phyloP scores from a whole-genome alignment of 2,113 vertebrate genomes.

The Corydoras maculifer region DNA sequence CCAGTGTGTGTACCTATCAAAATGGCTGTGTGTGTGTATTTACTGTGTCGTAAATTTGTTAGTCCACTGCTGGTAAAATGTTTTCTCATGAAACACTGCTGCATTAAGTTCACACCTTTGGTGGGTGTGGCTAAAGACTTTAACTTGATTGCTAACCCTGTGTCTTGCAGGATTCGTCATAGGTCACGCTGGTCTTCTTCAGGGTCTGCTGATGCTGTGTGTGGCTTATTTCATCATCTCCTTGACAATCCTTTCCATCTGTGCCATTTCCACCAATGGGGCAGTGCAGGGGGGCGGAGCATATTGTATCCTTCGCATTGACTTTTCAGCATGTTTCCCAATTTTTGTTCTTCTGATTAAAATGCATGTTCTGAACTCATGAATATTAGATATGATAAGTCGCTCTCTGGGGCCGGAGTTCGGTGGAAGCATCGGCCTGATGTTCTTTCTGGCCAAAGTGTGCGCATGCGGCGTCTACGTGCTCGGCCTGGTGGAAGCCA shows the following conservation, averaged over 20 bases:
- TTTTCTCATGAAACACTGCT: too few species aligned
- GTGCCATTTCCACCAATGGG: slow-evolving; percentile 87
- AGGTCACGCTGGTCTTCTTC: slow-evolving; percentile 80
- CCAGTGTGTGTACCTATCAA: too few species aligned
- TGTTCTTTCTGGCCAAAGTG: slow-evolving; percentile 88
- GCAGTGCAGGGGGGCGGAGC: slow-evolving; percentile 83
- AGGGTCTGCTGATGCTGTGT: slow-evolving; percentile 76
- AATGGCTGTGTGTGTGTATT: too few species aligned
- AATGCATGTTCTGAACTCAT: slow-evolving; percentile 43
- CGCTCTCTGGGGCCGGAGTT: slow-evolving; percentile 86
- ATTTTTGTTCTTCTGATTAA: too few species aligned
- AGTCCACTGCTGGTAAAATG: too few species aligned
- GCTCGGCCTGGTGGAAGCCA: slow-evolving; percentile 81
- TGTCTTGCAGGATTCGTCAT: slow-evolving; percentile 77
- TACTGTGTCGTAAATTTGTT: too few species aligned
- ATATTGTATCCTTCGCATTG: slow-evolving; percentile 80
- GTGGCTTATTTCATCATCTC: slow-evolving; percentile 83
- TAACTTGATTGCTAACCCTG: too few species aligned
- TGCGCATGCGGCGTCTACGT: slow-evolving; percentile 83
- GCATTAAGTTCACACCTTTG: too few species aligned
- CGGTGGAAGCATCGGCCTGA: slow-evolving; percentile 87
- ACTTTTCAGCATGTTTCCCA: neutral
- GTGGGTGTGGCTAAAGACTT: too few species aligned
- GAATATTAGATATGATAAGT: slow-evolving; percentile 80
- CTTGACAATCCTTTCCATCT: slow-evolving; percentile 84